Evolutionary conservation across 2,113 vertebrate genomes (phyloP).

Genomic region (Prolemur simus): DNA sequence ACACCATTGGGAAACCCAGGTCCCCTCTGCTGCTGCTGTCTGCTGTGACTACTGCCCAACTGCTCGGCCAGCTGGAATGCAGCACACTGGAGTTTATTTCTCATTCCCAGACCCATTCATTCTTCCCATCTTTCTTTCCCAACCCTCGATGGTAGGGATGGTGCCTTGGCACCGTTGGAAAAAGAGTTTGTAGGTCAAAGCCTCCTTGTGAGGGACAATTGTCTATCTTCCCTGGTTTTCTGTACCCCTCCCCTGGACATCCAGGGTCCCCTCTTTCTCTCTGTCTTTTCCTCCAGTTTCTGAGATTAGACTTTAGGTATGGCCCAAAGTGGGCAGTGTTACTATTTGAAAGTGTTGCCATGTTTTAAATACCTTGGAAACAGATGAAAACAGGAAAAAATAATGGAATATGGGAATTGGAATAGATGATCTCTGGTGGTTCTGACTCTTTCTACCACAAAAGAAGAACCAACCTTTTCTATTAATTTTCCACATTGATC

Average conservation of each 20-base stretch:
- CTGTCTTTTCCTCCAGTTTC: not conserved
- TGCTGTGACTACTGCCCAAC: not conserved
- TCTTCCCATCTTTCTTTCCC: not conserved
- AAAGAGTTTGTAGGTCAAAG: not conserved
- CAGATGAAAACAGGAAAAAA: not conserved
- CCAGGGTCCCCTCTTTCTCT: not conserved
- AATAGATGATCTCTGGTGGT: not conserved
- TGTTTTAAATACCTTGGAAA: not conserved
- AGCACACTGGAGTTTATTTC: accelerated
- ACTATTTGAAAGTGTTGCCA: not conserved
- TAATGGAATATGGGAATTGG: not conserved
- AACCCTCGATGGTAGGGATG: too few species aligned
- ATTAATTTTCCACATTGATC: not conserved
- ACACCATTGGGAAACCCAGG: not conserved
- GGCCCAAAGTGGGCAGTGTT: not conserved
- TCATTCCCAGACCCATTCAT: not conserved
- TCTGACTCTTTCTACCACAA: not conserved
- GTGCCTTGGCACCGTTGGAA: not conserved
- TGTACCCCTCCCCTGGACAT: not conserved
- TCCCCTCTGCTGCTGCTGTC: too few species aligned
- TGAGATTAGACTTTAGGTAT: not conserved
- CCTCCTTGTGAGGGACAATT: not conserved
- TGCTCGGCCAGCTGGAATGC: not conserved
- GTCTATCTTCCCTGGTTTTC: not conserved
- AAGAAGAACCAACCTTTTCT: not conserved